Evolutionary conservation across 2,113 vertebrate species (phyloP).

Genomic region (Alosa alosa): DNA sequence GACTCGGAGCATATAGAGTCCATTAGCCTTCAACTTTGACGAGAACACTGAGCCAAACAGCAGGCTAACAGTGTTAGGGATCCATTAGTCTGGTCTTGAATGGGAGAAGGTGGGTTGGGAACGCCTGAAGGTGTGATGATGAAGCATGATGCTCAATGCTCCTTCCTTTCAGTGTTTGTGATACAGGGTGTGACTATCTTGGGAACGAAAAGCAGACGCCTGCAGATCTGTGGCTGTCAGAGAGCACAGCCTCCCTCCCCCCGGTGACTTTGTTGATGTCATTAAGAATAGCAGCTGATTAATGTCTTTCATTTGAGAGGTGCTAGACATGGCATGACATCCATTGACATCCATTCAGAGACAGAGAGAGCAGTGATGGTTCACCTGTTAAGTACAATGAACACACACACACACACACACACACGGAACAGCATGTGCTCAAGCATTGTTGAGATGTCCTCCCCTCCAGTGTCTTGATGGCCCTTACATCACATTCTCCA

Average conservation of each 20-base stretch:
- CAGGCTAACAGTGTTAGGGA: background rate
- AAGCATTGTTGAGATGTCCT: background rate
- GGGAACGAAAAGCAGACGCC: background rate
- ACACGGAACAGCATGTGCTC: background rate
- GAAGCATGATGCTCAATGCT: background rate
- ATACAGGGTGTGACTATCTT: background rate
- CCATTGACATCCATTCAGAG: background rate
- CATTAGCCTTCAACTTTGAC: background rate
- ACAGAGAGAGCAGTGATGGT: background rate
- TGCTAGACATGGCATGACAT: background rate
- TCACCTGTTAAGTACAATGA: background rate
- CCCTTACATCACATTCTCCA: background rate
- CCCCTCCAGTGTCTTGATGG: background rate
- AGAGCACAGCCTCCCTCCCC: background rate
- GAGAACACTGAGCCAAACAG: background rate
- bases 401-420: background rate
- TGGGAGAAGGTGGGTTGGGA: background rate
- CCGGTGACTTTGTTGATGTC: background rate
- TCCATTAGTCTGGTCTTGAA: background rate
- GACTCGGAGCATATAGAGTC: background rate
- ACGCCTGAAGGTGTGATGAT: background rate
- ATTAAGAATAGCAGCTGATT: background rate
- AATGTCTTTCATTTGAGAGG: background rate
- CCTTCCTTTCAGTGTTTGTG: background rate
- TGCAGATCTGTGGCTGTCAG: background rate